These are phyloP conservation scores for Rhynchonycteris naso DNA, from an alignment of 2,797 vertebrate genomes.

Conservation along the genomic window DNA sequence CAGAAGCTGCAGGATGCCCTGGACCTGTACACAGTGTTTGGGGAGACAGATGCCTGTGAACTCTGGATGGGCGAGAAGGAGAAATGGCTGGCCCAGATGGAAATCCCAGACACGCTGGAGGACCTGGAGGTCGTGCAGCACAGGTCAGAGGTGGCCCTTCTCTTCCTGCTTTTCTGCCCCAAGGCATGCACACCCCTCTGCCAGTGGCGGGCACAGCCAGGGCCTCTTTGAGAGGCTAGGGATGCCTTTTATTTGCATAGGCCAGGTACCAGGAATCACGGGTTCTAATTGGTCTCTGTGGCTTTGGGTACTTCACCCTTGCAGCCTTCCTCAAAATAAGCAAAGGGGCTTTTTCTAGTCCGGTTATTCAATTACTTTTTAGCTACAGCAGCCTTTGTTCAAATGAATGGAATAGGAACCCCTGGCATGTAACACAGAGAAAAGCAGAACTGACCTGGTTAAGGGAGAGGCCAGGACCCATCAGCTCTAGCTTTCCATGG, in stretches of 20 bases:
- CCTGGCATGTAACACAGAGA: neutral
- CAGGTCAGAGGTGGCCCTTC: constrained; percentile 87
- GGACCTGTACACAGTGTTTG: constrained; percentile 95
- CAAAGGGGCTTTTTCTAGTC: neutral
- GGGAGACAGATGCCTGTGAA: constrained; percentile 95
- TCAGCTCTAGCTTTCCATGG: neutral
- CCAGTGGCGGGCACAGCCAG: neutral
- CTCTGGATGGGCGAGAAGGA: constrained; percentile 98
- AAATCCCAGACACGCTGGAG: constrained; percentile 94
- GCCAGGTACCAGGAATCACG: neutral
- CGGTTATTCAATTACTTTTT: neutral
- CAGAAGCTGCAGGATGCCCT: constrained; percentile 93
- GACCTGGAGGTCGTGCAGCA: constrained; percentile 97
- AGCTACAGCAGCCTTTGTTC: neutral
- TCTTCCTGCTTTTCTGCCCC: neutral
- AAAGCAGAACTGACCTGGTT: neutral
- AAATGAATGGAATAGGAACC: neutral
- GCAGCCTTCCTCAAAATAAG: neutral
- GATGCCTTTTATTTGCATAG: neutral
- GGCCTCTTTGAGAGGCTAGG: neutral
- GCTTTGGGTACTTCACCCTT: neutral
- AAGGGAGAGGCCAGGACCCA: neutral
- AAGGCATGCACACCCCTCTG: fast-evolving
- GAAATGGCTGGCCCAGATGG: constrained; percentile 94
- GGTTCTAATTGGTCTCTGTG: neutral